Evolutionary conservation across 2,888 invertebrate species (phyloP).

Genomic region (Hermaeophaga mercurialis): DNA sequence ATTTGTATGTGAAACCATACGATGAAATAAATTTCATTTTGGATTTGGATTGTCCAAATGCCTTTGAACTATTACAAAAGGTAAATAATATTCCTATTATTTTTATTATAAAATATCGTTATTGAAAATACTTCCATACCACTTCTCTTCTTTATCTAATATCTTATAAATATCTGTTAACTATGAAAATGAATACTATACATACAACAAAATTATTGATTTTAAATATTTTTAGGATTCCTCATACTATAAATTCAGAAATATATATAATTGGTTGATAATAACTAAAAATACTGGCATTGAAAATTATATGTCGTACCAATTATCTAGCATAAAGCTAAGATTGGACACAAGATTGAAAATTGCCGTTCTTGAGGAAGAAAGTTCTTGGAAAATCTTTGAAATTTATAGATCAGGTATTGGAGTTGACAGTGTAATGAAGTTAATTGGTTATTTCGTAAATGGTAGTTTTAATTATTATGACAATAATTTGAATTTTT

Average conservation of each 20-base stretch:
- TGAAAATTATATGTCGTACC: background rate
- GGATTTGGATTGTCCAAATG: slow-evolving; percentile 30
- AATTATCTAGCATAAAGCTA: slow-evolving; percentile 31
- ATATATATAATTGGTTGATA: slow-evolving; percentile 1
- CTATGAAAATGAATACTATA: no score
- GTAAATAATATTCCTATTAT: no score
- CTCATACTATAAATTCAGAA: slow-evolving; percentile 9
- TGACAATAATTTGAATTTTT: slow-evolving; percentile 29
- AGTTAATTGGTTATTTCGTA: background rate
- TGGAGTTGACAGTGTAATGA: slow-evolving; percentile 24
- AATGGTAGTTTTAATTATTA: slow-evolving; percentile 2
- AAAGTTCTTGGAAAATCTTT: slow-evolving; percentile 31
- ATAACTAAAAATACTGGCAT: background rate
- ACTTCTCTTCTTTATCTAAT: no score
- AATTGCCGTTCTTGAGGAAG: slow-evolving; percentile 26
- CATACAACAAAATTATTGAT: no score
- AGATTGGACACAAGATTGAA: slow-evolving; percentile 42
- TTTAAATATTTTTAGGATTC: background rate
- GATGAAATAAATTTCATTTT: slow-evolving; percentile 21
- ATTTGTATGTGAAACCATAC: background rate
- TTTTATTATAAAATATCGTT: no score
- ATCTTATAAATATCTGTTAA: no score
- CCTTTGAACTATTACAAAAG: slow-evolving; percentile 24
- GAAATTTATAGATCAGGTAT: slow-evolving; percentile 43
- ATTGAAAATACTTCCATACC: no score